Evolutionary conservation across 2,888 invertebrate species (phyloP), one percentile per base, ranked within the genome.

Genomic region (Lobophora halterata): DNA sequence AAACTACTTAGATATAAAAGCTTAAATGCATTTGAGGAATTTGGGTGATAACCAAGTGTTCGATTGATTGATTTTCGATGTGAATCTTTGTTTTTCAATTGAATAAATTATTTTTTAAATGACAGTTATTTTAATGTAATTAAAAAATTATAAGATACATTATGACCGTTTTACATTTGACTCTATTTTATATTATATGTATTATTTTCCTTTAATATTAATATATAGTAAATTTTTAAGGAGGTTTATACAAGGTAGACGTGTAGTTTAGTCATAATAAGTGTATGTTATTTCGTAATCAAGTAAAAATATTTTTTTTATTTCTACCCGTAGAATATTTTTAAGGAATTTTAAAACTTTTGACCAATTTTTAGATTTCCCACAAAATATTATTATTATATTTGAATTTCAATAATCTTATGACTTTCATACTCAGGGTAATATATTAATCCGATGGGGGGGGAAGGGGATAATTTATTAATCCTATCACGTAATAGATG

Each of bases 221-320:
- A 42, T 44, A 39, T 71, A 77, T 80, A 77, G 73, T 74, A 74
- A 75, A 79, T 81, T 81, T 80, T 73, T 78, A 73, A 85, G 69
- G 86, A 86, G 87, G 87, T 88, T 86, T 82, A 87, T 86, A 88
- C 87, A 87, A 88, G 87, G 87, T 88, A 88, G 87, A 79, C n/a
- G 71, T 70, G 81, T 83, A 85, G 83, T 55, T 64, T 85, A 86
- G 85, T 66, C 56, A 67, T 79, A 79, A 73, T 58, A 55, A 57
- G 74, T 70, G 75, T 78, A 79, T 61, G 68, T 73, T 74, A 63
- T 73, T 76, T 71, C 63, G 66, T 75, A 62, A 58, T 51, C 58
- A 58, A 61, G 59, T 53, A 51, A 58, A 49, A 49, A 45, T 50
- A 41, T 56, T 54, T 52, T 63, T 66, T 69, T 66, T 55, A 68